Base-by-base conservation (phyloP, 2,888 invertebrate genomes). In the Dynastes tityus region DNA sequence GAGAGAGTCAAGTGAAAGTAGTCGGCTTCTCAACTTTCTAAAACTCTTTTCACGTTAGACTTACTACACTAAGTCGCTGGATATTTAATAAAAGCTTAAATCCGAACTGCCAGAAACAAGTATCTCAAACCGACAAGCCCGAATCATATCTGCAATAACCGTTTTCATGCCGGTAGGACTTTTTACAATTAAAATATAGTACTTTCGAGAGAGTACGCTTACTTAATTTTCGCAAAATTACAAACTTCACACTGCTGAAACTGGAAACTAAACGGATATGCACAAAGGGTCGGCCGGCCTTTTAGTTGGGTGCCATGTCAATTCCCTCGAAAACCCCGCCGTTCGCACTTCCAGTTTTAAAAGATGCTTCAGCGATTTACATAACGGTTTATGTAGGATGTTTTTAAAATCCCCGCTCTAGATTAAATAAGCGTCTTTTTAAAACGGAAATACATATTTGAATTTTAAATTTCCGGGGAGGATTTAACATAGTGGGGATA, bases 151-250 rank as follows among this genome's bases (percentile, higher is more conserved):
- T 37, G 9, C 16, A 65, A 40, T 40, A 37, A 16, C 6, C 65
- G 9, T 11, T 45, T 11, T 45, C 40, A n/a, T 65, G 65, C 68
- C 37, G 32, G 37, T 13, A 55, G 55, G 37, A 8, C 16, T 51
- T 70, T 70, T 53, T 37, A 37, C 11, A 71, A 71, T 71, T 71
- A 71, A 71, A 53, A 71, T 53, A 37, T 55, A 37, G 70, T 70
- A 53, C 53, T 53, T 29, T 27, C 53, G 55, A 55, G 37, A 27
- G n/a, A 53, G 45, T 45, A 45, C 45, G 2, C 11, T 45, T 71
- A 71, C 37, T 71, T 55, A 71, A 71, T 71, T 71, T 37, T 32
- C 45, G 37, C 71, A 37, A 71, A 71, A 71, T 71, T 71, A 55
- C 70, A 55, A 70, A 53, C 71, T 71, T 71, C 71, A 37, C 58